These are phyloP conservation scores for Hypomecis atomaria DNA, from an alignment of 2,888 invertebrate species.

Conservation along the genomic window DNA sequence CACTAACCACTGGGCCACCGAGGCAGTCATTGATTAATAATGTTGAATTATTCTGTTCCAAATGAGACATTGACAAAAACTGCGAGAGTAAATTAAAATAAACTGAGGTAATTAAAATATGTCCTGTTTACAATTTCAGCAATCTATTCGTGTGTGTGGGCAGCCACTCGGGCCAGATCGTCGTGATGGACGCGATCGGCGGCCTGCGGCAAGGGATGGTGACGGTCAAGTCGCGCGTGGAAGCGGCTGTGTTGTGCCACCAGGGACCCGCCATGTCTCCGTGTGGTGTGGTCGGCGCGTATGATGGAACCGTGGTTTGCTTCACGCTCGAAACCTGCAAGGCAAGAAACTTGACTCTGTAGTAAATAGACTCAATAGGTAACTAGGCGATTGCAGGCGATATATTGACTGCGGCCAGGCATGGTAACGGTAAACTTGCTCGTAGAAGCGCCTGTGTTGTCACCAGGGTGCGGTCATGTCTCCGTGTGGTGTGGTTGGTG, in stretches of 20 bases:
- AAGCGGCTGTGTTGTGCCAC: constrained; percentile 85
- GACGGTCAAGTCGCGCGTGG: constrained; percentile 88
- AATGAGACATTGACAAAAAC: too few relatives aligned
- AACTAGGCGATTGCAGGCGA: too few relatives aligned
- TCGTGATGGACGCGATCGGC: constrained; percentile 82
- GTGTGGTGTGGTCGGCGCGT: constrained; percentile 89
- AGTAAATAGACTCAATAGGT: too few relatives aligned
- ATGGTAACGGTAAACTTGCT: too few relatives aligned
- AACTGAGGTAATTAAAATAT: background rate
- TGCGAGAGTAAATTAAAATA: too few relatives aligned
- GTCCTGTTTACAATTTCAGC: constrained; percentile 54
- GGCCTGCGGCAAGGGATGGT: constrained; percentile 80
- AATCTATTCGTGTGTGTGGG: constrained; percentile 71
- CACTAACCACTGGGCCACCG: too few relatives aligned
- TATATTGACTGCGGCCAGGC: too few relatives aligned
- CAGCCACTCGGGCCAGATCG: constrained; percentile 89
- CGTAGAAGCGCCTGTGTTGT: too few relatives aligned
- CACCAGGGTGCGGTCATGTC: constrained; percentile 46
- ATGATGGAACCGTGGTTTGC: constrained; percentile 90
- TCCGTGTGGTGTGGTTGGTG: constrained; percentile 87
- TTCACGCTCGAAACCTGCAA: constrained; percentile 81
- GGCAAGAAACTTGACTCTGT: background rate
- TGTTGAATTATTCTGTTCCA: too few relatives aligned
- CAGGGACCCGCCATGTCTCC: constrained; percentile 47
- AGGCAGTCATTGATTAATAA: too few relatives aligned